phyloP scores from a whole-genome alignment of 2,797 vertebrate genomes.

The Alosa sapidissima region DNA sequence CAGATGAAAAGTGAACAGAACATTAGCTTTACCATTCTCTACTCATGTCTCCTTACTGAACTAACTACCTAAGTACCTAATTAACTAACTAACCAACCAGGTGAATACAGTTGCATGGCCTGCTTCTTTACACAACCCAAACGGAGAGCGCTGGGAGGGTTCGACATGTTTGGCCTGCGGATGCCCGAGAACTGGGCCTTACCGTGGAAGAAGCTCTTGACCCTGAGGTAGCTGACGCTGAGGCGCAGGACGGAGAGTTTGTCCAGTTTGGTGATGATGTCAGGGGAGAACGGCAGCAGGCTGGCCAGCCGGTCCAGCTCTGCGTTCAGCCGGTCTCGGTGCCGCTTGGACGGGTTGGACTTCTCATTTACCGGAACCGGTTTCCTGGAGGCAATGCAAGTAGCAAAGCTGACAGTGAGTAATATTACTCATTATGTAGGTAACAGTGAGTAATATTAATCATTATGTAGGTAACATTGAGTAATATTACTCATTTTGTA shows the following conservation, averaged over 20 bases:
- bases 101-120: neutral
- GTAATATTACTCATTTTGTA: no score
- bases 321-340: constrained; percentile 91
- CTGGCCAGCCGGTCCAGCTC: constrained; percentile 93
- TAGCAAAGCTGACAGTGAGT: neutral
- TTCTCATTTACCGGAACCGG: constrained; percentile 81
- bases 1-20: neutral
- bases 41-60: neutral
- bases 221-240: constrained; percentile 92
- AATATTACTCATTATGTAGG: no score
- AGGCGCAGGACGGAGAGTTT: constrained; percentile 94
- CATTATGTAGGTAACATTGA: no score
- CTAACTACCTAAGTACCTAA: neutral
- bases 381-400: constrained; percentile 74
- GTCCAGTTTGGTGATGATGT: constrained; percentile 92
- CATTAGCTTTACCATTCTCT: neutral
- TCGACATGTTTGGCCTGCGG: neutral
- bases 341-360: constrained; percentile 94
- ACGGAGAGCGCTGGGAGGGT: neutral
- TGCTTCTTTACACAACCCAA: neutral
- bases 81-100: neutral
- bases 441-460: no score
- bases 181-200: constrained; percentile 39
- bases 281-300: constrained; percentile 89
- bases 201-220: constrained; percentile 98